Base-by-base conservation (phyloP, 2,888 invertebrate genomes). In the Synanthedon myopaeformis region DNA sequence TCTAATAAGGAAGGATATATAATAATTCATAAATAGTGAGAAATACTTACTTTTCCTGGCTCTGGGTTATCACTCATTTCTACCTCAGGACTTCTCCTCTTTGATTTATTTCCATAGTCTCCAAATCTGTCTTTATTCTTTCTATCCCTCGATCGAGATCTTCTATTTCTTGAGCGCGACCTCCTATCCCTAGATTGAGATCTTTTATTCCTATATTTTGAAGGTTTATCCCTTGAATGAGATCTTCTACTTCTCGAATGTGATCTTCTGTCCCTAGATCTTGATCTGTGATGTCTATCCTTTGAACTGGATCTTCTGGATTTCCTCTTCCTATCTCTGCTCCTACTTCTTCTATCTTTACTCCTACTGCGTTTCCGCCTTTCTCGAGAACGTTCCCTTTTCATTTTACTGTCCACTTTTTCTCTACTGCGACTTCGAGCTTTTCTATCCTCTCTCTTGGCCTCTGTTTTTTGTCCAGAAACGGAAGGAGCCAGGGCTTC, bases 401-500 rank as follows among this genome's bases (percentile, higher is more conserved):
- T 77, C 52, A 59, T 54, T 61, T 64, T 60, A 60, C 58, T 63
- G 5, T 78, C 71, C 58, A 76, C 69, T 56, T 61, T 59, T 14
- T 79, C 74, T 57, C 58, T 67, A 57, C 74, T 78, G 54, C 53
- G 61, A 62, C 68, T 82, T 53, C 68, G 63, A 35, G 75, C 67
- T 51, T 68, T 70, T 1, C 63, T 57, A 51, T 66, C 76, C 52
- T 67, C 65, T 49, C 60, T 69, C n/a, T 63, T 69, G 28, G 63
- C 56, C 28, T 70, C 68, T 52, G 59, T 62, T 53, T 64, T 69
- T 3, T 51, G 66, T 3, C 65, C 66, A 5, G 66, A 61, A 41
- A 83, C 78, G 5, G 93, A 92, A 3, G 95, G 95, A 2, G 95
- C 96, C 28, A 95, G 80, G 3, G 95, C 94, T 80, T 96, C 96